phyloP scores from a whole-genome alignment of 2,113 vertebrate species.

The Etia nguti region DNA sequence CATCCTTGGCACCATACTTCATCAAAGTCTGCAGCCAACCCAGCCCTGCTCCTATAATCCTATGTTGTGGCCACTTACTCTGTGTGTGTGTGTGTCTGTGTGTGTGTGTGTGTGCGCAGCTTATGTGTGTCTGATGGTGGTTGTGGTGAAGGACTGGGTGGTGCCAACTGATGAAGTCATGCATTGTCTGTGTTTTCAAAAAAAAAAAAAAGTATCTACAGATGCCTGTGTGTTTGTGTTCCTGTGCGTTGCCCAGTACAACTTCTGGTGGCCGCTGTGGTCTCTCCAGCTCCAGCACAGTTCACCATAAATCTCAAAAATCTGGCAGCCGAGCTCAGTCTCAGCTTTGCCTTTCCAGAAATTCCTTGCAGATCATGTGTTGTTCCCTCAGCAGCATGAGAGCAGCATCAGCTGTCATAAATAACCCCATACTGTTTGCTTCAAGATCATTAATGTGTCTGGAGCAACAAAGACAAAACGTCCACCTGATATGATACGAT shows the following conservation, averaged over 20 bases:
- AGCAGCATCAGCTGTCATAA: constrained; percentile 42
- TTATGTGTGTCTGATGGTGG: constrained; percentile 6
- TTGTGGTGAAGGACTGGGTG: constrained; percentile 12
- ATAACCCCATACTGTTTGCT: constrained; percentile 33
- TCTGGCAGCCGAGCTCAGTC: background rate
- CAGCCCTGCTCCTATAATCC: constrained; percentile 40
- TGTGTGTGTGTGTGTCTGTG: background rate
- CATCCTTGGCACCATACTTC: constrained; percentile 42
- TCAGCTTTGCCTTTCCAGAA: constrained; percentile 24
- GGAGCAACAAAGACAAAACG: constrained; percentile 1
- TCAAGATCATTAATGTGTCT: constrained; percentile 35
- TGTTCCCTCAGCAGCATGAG: constrained; percentile 39
- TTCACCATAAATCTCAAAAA: constrained; percentile 30
- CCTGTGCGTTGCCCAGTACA: background rate
- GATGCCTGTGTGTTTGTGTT: background rate
- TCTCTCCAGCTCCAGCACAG: constrained; percentile 4
- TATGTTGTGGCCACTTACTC: constrained; percentile 61
- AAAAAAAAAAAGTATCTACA: background rate
- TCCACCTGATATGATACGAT: background rate
- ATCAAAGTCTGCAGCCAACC: constrained; percentile 42
- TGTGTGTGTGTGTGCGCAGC: background rate
- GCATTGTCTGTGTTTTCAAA: constrained; percentile 20
- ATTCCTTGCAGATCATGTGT: constrained; percentile 27
- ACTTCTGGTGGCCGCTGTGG: background rate
- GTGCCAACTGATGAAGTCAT: constrained; percentile 33